These are phyloP conservation scores for Xiphorhynchus erythropygius DNA, from an alignment of 2,797 vertebrate genomes.

Conservation along the genomic window DNA sequence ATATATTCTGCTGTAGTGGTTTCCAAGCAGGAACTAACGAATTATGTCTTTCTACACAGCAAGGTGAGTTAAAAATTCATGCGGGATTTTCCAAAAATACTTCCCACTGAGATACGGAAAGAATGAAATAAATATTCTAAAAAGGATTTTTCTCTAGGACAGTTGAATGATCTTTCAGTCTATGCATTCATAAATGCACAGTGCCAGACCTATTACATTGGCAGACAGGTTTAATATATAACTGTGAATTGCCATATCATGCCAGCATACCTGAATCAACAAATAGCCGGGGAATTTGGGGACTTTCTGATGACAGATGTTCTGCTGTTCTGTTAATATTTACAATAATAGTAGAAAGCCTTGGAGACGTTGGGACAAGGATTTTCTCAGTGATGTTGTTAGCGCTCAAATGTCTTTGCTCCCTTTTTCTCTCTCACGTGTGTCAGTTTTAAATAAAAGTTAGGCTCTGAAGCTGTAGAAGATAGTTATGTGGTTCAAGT, in stretches of 20 bases:
- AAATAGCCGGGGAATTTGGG: conserved; percentile 17
- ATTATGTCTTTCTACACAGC: not conserved
- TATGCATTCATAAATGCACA: not conserved
- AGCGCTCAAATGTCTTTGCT: not conserved
- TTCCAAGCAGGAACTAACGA: not conserved
- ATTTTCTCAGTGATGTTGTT: not conserved
- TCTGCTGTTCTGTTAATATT: not conserved
- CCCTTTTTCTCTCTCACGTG: accelerated
- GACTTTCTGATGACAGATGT: conserved; percentile 40
- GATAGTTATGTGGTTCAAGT: not conserved
- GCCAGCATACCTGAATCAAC: not conserved
- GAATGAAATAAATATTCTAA: not conserved
- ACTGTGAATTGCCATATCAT: not conserved
- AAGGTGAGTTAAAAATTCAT: not conserved
- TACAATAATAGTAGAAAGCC: conserved; percentile 15
- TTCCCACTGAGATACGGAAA: not conserved
- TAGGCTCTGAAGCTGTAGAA: not conserved
- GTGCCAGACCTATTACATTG: not conserved
- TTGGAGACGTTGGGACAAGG: not conserved
- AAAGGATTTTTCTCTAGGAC: not conserved
- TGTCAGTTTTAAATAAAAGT: not conserved
- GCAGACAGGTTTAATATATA: conserved; percentile 4
- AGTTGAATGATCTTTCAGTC: not conserved
- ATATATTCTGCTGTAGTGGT: not conserved
- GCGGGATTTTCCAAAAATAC: not conserved